A percentile compares a stretch with the other conserved stretches of the same genome.
Evolutionary conservation across 92 coral and sea anemone species (phyloP).

Genomic region (Plumapathes pennacea): DNA sequence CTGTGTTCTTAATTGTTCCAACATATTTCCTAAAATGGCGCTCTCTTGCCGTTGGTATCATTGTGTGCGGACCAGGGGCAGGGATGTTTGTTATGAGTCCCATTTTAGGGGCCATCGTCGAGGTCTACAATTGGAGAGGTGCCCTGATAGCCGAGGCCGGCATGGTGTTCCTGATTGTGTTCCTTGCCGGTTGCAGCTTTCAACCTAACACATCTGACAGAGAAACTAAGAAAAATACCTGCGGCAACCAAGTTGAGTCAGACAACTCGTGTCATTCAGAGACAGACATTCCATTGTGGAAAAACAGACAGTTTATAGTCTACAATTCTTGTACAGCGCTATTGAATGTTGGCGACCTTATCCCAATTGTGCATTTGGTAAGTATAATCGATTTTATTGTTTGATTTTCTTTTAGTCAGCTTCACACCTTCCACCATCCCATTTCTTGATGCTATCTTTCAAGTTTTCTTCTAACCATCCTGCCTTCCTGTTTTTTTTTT

Average conservation of each 20-base stretch:
- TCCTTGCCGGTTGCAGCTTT: constrained; percentile 24
- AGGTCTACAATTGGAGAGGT: constrained; percentile 36
- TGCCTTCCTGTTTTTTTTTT: no score
- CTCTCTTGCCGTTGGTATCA: constrained; percentile 32
- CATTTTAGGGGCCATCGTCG: constrained; percentile 14
- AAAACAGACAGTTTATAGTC: no score
- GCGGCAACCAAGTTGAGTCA: not conserved
- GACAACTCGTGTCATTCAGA: no score
- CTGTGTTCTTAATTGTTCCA: constrained; percentile 37
- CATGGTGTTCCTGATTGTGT: not conserved
- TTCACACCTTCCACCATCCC: no score
- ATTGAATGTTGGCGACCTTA: no score
- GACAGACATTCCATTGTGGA: no score
- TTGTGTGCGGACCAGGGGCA: constrained; percentile 49
- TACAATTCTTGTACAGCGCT: no score
- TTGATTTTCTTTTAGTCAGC: no score
- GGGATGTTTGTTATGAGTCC: constrained; percentile 52
- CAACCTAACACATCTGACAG: constrained; percentile 11
- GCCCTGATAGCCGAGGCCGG: constrained; percentile 29
- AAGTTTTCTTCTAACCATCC: no score
- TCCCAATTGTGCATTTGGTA: no score
- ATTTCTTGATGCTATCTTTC: no score
- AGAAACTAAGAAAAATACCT: not conserved
- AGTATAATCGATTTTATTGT: no score
- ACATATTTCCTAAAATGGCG: constrained; percentile 29